A percentile compares a stretch with the other conserved stretches of the same genome.
Conservation (phyloP, 1,140 invertebrate species). For the Rhizoglyphus robini region DNA sequence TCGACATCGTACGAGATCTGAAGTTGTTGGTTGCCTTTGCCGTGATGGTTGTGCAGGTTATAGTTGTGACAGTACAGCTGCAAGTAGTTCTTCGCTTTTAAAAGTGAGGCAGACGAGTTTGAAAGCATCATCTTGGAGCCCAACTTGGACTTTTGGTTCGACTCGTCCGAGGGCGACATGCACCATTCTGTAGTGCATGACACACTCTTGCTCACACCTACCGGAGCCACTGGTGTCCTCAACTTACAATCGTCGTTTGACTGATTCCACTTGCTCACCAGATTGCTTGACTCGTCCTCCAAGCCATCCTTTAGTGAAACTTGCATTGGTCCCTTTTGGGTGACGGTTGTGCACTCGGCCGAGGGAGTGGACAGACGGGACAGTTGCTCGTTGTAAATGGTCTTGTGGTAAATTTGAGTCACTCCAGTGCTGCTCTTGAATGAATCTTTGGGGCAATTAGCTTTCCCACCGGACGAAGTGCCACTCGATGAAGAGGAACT, state of each 20-base stretch:
- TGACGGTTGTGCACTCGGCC: neutral
- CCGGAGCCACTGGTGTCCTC: neutral
- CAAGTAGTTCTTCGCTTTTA: neutral
- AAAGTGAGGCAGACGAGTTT: constrained; percentile 3
- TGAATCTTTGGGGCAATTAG: neutral
- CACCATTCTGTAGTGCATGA: constrained; percentile 5
- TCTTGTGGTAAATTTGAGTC: neutral
- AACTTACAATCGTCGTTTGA: neutral
- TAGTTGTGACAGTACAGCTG: neutral
- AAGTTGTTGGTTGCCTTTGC: neutral
- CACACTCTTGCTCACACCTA: neutral
- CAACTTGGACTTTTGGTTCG: neutral
- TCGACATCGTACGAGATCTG: constrained; percentile 31
- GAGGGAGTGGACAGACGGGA: neutral
- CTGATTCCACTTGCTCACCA: neutral
- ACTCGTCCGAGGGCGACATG: neutral
- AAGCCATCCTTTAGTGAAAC: neutral
- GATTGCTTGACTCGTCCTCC: neutral
- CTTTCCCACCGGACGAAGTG: too few species aligned
- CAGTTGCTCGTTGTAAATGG: neutral
- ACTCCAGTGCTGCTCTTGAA: neutral
- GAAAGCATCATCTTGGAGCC: neutral
- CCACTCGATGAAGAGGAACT: too few species aligned
- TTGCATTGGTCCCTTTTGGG: neutral
- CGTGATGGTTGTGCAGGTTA: neutral